A percentile compares a stretch with the other conserved stretches of the same genome.
These are phyloP conservation scores for Beaufortia kweichowensis DNA, from an alignment of 2,113 vertebrate genomes.

Conservation along the genomic window DNA sequence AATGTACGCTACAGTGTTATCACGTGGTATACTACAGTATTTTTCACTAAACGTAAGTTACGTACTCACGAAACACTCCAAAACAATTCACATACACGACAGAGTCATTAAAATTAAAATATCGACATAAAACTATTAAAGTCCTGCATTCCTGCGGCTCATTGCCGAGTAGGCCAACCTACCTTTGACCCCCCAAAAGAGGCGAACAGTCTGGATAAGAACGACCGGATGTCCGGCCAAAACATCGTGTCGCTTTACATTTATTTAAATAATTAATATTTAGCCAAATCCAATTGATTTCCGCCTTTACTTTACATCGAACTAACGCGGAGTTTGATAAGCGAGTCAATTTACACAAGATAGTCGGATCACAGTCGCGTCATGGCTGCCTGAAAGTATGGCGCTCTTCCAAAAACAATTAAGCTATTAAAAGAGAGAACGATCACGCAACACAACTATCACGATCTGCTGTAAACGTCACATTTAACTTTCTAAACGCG, in stretches of 20 bases:
- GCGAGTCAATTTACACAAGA: not conserved
- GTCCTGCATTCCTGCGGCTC: not conserved
- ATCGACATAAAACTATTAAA: conserved; percentile 3
- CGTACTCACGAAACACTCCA: not conserved
- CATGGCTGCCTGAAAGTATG: conserved; percentile 49
- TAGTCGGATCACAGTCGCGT: not conserved
- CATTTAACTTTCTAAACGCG: not conserved
- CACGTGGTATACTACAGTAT: no score
- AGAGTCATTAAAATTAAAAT: not conserved
- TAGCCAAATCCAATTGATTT: not conserved
- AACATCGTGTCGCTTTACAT: conserved; percentile 29
- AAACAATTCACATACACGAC: no score
- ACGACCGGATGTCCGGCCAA: conserved; percentile 52
- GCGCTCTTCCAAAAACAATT: conserved; percentile 52
- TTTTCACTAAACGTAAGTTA: not conserved
- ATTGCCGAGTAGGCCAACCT: conserved; percentile 28
- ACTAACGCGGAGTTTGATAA: not conserved
- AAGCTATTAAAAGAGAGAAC: conserved; percentile 25
- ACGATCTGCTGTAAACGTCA: not conserved
- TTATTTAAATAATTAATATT: conserved; percentile 40
- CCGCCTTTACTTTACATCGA: not conserved
- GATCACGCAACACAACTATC: not conserved
- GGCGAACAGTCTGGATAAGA: conserved; percentile 16
- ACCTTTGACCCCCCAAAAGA: conserved; percentile 44
- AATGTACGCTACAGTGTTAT: no score